These are phyloP conservation scores for Hydrozoanthus tunicans DNA, from an alignment of 64 coral and sea anemone genomes.

Conservation along the genomic window DNA sequence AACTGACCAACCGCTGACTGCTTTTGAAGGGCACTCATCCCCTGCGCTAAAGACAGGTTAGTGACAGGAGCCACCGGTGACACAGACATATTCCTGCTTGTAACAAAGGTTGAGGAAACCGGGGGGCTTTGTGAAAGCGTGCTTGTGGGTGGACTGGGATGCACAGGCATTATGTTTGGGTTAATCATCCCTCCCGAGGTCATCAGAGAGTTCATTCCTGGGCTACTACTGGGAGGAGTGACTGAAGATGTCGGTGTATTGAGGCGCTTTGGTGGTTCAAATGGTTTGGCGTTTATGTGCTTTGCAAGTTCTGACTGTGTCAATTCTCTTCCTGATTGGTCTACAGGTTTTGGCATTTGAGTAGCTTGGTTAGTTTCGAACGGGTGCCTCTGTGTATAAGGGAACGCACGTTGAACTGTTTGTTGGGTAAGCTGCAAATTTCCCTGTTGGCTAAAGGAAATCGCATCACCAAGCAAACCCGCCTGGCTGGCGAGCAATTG, in stretches of 20 bases:
- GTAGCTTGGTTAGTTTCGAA: constrained; percentile 64
- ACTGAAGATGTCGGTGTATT: constrained; percentile 72
- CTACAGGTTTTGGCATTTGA: constrained; percentile 61
- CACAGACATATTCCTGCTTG: constrained; percentile 79
- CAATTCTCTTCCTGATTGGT: constrained; percentile 58
- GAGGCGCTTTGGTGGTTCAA: constrained; percentile 95
- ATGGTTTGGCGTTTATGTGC: constrained; percentile 97
- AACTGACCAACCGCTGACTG: constrained; percentile 79
- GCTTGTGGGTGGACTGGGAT: constrained; percentile 64
- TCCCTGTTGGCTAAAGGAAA: constrained; percentile 31
- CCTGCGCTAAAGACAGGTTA: constrained; percentile 67
- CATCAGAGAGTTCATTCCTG: constrained; percentile 56
- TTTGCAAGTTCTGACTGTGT: constrained; percentile 91
- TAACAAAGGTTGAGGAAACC: constrained; percentile 66
- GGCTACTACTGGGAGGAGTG: constrained; percentile 37
- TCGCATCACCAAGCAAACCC: constrained; percentile 51
- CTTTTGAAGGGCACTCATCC: constrained; percentile 71
- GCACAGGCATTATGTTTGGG: constrained; percentile 70
- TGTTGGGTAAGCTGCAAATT: constrained; percentile 63
- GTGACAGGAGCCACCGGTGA: constrained; percentile 75
- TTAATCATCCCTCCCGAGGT: constrained; percentile 62
- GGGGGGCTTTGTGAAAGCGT: constrained; percentile 85
- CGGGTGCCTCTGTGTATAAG: constrained; percentile 67
- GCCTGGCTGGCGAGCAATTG: constrained; percentile 53
- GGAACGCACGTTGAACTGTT: constrained; percentile 54